Evolutionary conservation across 2,888 invertebrate species (phyloP), one percentile per base, ranked within the genome.

Genomic region (Nomada fucata): DNA sequence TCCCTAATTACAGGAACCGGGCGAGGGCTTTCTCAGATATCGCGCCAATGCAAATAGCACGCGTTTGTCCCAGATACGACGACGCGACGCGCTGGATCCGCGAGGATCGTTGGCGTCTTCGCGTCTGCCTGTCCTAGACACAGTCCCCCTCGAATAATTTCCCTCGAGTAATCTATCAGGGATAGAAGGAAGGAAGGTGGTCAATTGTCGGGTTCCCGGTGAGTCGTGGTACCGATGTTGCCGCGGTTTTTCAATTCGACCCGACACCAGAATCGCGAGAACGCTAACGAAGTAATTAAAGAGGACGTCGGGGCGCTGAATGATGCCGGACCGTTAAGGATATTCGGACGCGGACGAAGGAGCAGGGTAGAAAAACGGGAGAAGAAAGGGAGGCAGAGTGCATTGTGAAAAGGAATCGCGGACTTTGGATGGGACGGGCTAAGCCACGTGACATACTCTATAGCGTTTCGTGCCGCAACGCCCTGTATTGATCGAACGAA

Each of bases 401-500:
- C 13, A 29, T 26, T 13, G 73, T 70, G 79, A 77, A 78, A 86
- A 85, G 83, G 82, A 81, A 73, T 80, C 73, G 80, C 71, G 85
- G 69, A 74, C 83, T 85, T 84, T 79, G 89, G 89, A 89, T 89
- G 88, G 85, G 88, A 88, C 83, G 87, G 86, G 84, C 82, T 90
- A 83, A 88, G 86, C 89, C 90, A 91, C 91, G 90, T 91, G 91
- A 91, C 89, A 79, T 87, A 86, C 83, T 86, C 85, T 90, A 91
- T 86, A 91, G 88, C 89, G 88, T 88, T 86, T 79, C 88, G 86
- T 92, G 91, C 92, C 92, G 92, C 92, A 92, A 92, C 91, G 92
- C 90, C 90, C 89, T 83, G 91, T 92, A 92, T 92, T 92, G 92
- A 92, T 92, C 92, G 92, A 78, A 87, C 81, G 86, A 88, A 86